Base-by-base conservation (phyloP, 2,888 invertebrate species). In the Machimus atricapillus region DNA sequence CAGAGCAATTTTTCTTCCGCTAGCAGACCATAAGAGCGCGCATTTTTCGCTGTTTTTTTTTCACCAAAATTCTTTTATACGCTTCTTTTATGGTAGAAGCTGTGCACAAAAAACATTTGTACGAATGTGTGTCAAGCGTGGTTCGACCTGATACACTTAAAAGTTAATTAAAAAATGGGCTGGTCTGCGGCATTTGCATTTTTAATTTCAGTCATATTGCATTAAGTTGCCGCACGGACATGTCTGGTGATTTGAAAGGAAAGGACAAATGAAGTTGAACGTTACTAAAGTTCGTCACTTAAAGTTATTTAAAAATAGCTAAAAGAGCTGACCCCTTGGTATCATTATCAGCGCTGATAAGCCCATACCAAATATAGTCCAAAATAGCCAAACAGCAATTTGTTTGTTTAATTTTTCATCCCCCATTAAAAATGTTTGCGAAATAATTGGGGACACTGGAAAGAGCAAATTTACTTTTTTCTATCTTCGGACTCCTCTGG, bases 341-440 rank as follows among this genome's bases (percentile, higher is more conserved):
- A 66, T 66, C 66, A 56, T 3, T 66, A 66, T 66, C 66, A 56
- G 66, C 8, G 66, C 12, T 19, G 27, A 66, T 66, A 66, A 66
- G 27, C 12, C 23, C 1, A 16, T 6, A n/a, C n/a, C n/a, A 19
- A 56, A n/a, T 14, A 12, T 66, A 7, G 27, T 27, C 66, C 3
- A 23, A 66, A 66, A 66, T 66, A 66, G 66, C 66, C 12, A 31
- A n/a, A 34, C 0, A 79, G 79, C 79, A 79, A 79, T 79, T 79
- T 79, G 79, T 79, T 79, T 79, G 79, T 79, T 79, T 79, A 79
- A 79, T 43, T 52, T 79, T 79, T 79, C 52, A 79, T 79, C 79
- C 79, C 79, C 66, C 66, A 79, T 79, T 46, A 79, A 52, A 79
- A 52, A 52, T 46, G 46, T 79, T 79, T 52, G 52, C 79, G 23